phyloP scores from a whole-genome alignment of 2,888 invertebrate species.

The Cheilosia impressa region DNA sequence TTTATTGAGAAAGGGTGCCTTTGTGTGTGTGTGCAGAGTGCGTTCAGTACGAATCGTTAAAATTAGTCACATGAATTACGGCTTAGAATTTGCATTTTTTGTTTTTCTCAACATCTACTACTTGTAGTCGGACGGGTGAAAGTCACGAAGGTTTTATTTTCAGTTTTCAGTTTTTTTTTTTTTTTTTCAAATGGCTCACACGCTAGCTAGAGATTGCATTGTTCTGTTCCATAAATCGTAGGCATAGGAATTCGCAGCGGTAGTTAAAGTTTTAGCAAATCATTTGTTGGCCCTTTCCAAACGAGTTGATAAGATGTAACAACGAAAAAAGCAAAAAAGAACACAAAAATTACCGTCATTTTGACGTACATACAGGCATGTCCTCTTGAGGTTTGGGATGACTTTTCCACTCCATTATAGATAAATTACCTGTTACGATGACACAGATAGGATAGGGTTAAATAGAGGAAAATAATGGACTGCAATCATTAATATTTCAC shows the following conservation, averaged over 20 bases:
- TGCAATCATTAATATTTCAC: conserved; percentile 68
- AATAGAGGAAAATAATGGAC: conserved; percentile 39
- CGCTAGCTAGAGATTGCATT: conserved; percentile 48
- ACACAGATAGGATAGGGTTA: conserved; percentile 54
- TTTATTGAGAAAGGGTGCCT: conserved; percentile 7
- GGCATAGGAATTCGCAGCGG: conserved; percentile 26
- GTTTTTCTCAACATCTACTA: conserved; percentile 62
- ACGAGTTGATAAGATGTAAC: background rate
- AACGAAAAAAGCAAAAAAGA: background rate
- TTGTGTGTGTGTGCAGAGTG: conserved; percentile 33
- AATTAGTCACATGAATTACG: conserved; percentile 57
- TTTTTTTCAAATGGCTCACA: conserved; percentile 34
- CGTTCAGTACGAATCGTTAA: conserved; percentile 57
- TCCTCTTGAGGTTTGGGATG: conserved; percentile 2
- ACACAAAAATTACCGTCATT: conserved; percentile 1
- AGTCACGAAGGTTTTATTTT: conserved; percentile 53
- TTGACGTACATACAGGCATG: background rate
- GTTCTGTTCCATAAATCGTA: conserved; percentile 55
- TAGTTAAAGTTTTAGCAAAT: conserved; percentile 52
- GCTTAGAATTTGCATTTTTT: conserved; percentile 65
- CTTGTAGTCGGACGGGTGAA: conserved; percentile 31
- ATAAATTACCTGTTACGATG: conserved; percentile 68
- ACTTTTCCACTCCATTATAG: conserved; percentile 53
- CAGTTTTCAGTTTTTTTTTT: background rate
- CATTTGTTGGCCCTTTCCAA: conserved; percentile 10